Base-by-base conservation (phyloP, 2,113 vertebrate species). In the Perccottus glenii region DNA sequence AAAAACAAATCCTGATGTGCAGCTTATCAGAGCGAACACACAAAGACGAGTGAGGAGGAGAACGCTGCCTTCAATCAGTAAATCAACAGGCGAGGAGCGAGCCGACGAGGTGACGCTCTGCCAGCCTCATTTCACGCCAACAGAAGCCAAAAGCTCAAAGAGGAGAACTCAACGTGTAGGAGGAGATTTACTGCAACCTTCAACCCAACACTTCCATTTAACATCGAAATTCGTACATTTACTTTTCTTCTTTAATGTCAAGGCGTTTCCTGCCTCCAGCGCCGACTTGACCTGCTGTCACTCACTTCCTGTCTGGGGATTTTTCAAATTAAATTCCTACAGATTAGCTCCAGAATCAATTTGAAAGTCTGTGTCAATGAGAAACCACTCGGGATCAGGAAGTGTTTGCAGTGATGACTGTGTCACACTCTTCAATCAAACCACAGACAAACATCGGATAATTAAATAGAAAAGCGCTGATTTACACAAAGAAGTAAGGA, bases 121-220 rank as follows among this genome's bases (percentile, higher is more conserved):
- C 73, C 73, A 66, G 71, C 51, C 66, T 52, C 62, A 67, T 67
- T 70, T 79, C 70, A 65, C 38, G n/a, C 76, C 70, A 57, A 65
- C 66, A 61, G 48, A 60, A 47, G 55, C 66, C 60, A 27, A 58
- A 53, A 57, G 60, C 38, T 55, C 44, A 35, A 50, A 55, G 5
- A 57, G 51, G 51, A 71, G 61, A 47, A 43, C 36, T 36, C 65
- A 57, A 56, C 53, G 6, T 6, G 62, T 71, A 57, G 77, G 72
- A 75, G 63, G 27, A 1, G 16, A 67, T 80, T 75, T 70, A 62
- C 64, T 52, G 46, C 73, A 67, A 42, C 52, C 52, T 38, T 55
- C 52, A 43, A 14, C 14, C 64, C 47, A 48, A 5, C 47, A 40
- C 62, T 60, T 32, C n/a, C n/a, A 56, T n/a, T 38, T 67, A 62